Evolutionary conservation across 2,888 invertebrate genomes (phyloP), one percentile per base, ranked within the genome.

Genomic region (Coenonympha glycerion): DNA sequence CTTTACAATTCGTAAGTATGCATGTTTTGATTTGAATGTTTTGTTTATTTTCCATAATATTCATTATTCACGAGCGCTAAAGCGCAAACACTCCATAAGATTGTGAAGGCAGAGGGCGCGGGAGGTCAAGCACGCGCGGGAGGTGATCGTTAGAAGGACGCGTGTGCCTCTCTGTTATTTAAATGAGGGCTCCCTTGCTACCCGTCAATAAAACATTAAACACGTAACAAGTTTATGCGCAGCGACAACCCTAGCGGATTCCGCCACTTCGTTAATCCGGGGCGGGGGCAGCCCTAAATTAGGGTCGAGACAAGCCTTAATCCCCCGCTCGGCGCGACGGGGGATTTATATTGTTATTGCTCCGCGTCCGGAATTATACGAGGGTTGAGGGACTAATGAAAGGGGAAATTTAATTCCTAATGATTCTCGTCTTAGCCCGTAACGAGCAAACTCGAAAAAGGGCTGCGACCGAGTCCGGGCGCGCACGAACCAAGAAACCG

Each of bases 371-470:
- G 87, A 85, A 85, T 86, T 86, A 86, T 86, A 86, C 86, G 87
- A 87, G 86, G 87, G 86, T 86, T 86, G 86, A 85, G 87, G 86
- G 87, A 87, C 87, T 87, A 87, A 87, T 87, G 86, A 87, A 87
- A 87, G 86, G 86, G 87, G 86, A 87, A 86, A 87, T 87, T 87
- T 87, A 87, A 87, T 86, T 86, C 87, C 85, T 87, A 87, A 87
- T 87, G 87, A 87, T 87, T 86, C 85, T 82, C 87, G 85, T 87
- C 87, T 86, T 85, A 86, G 86, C 76, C 82, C 80, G 85, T 87
- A 87, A 87, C 86, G 86, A 86, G 86, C 85, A 82, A 83, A 84
- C 83, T 83, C 79, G 80, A 83, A 85, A 87, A 85, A 83, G 83
- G 84, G 79, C 82, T 79, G 75, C 75, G 78, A 80, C 77, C 71